Conservation (phyloP, 2,113 vertebrate genomes). For the Prunella fulvescens region DNA sequence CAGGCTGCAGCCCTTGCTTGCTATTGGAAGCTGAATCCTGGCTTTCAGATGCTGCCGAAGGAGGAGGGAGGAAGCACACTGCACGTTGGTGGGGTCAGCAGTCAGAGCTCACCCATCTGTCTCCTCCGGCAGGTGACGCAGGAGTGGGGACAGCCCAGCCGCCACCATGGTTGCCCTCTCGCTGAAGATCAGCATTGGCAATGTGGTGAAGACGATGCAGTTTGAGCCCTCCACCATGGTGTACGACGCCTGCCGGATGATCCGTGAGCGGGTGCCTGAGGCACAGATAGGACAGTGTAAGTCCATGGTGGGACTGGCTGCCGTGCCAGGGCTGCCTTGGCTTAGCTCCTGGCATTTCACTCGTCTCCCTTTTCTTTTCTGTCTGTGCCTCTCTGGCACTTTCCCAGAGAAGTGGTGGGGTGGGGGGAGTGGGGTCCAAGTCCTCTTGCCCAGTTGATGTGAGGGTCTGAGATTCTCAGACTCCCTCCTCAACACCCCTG, state of each 20-base stretch:
- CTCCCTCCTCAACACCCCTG: rapidly evolving
- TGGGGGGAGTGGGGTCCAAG: background rate
- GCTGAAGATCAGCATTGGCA: conserved; percentile 95
- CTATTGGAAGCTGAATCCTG: rapidly evolving
- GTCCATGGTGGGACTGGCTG: conserved; percentile 19
- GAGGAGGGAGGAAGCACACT: background rate
- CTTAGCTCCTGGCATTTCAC: background rate
- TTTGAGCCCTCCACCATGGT: conserved; percentile 98
- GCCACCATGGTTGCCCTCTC: conserved; percentile 97
- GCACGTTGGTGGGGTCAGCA: rapidly evolving
- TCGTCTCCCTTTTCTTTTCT: background rate
- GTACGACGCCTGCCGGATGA: conserved; percentile 94
- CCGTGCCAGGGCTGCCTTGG: rapidly evolving
- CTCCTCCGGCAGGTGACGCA: conserved; percentile 2
- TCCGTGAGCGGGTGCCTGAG: conserved; percentile 93
- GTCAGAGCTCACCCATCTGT: background rate
- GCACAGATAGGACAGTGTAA: conserved; percentile 92
- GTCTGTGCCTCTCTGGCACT: background rate
- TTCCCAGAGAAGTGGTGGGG: background rate
- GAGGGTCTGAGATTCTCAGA: background rate
- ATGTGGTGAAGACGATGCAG: conserved; percentile 99
- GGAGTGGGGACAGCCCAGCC: conserved; percentile 35
- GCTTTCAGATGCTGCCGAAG: background rate
- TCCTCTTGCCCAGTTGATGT: background rate
- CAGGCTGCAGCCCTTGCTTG: background rate